Evolutionary conservation across 2,888 invertebrate species (phyloP).

Genomic region (Trachelus troglodyta): DNA sequence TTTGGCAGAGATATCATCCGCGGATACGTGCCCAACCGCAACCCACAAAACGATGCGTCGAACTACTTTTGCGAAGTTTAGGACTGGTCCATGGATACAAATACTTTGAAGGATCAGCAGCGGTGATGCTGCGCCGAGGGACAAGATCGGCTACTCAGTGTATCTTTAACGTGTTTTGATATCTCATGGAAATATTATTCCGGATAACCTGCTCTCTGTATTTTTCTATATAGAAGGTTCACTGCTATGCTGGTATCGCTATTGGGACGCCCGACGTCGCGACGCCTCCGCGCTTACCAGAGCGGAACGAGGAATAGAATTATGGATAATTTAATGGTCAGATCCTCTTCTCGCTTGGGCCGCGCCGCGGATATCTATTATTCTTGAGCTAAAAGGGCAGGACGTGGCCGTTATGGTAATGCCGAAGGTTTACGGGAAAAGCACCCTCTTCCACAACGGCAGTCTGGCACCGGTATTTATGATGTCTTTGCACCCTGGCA

Average conservation of each 20-base stretch:
- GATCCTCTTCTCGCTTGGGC: not conserved
- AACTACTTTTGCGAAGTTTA: conserved; percentile 9
- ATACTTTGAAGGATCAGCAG: conserved; percentile 42
- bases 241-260: not conserved
- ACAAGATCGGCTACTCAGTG: conserved; percentile 25
- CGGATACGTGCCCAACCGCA: not conserved
- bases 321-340: conserved; percentile 8
- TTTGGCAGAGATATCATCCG: not conserved
- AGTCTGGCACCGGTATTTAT: conserved; percentile 22
- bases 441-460: conserved; percentile 7
- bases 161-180: not conserved
- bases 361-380: conserved; percentile 34
- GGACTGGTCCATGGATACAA: conserved; percentile 31
- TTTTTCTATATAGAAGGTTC: not conserved
- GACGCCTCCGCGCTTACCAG: not conserved
- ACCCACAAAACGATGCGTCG: not conserved
- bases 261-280: conserved; percentile 11
- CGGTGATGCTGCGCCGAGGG: conserved; percentile 27
- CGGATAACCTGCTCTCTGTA: not conserved
- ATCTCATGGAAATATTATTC: not conserved
- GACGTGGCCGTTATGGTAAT: conserved; percentile 43
- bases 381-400: conserved; percentile 38
- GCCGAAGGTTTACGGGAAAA: conserved; percentile 22
- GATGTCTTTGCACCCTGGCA: conserved; percentile 20
- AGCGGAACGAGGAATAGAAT: conserved; percentile 3